Conservation (phyloP, 2,113 vertebrate genomes). For the Tychaedon coryphoeus region DNA sequence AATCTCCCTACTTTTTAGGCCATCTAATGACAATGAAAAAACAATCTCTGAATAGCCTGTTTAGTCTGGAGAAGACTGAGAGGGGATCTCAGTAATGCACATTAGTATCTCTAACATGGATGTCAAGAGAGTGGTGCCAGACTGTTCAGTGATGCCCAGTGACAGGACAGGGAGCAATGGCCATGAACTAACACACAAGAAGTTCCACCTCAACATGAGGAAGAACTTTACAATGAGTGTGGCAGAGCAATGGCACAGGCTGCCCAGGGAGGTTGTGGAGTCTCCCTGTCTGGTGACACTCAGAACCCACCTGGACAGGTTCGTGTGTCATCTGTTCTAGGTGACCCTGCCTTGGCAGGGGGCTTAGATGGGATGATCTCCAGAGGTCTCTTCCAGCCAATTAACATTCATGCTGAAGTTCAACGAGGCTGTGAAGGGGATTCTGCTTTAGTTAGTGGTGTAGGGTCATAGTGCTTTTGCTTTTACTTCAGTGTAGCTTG, state of each 20-base stretch:
- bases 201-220: accelerated
- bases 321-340: background rate
- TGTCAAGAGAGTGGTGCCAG: background rate
- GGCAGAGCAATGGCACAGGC: background rate
- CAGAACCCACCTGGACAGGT: background rate
- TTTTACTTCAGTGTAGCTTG: background rate
- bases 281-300: background rate
- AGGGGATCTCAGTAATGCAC: background rate
- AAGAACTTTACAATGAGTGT: background rate
- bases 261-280: background rate
- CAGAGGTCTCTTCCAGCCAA: background rate
- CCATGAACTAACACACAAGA: background rate
- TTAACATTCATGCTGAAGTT: background rate
- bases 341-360: background rate
- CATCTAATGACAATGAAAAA: background rate
- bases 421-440: background rate
- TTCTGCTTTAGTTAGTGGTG: background rate
- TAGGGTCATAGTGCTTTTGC: background rate
- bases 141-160: background rate
- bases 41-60: background rate
- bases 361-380: background rate
- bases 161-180: background rate
- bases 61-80: background rate
- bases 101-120: background rate
- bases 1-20: background rate